These are phyloP conservation scores for Eudemis profundana DNA, from an alignment of 2,888 invertebrate species.

Conservation along the genomic window DNA sequence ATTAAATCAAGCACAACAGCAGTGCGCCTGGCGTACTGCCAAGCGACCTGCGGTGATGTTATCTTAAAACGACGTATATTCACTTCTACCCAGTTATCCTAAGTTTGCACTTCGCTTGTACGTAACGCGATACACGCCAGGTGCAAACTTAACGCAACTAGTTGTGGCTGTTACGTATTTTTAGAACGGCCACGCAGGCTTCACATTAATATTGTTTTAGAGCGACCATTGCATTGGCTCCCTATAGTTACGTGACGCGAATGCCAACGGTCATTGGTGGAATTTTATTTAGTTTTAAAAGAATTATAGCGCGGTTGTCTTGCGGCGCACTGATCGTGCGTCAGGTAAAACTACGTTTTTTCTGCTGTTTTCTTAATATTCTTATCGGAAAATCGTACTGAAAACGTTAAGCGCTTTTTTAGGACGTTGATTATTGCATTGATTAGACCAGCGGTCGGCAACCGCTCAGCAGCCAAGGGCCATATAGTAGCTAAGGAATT, in stretches of 20 bases:
- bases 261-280: slow-evolving; percentile 46
- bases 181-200: neutral
- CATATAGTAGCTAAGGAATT: too few species aligned
- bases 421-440: too few species aligned
- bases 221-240: slow-evolving; percentile 52
- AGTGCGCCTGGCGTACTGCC: slow-evolving; percentile 60
- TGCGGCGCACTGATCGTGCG: slow-evolving; percentile 1
- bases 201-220: slow-evolving; percentile 60
- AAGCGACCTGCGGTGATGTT: slow-evolving; percentile 47
- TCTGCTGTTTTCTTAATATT: too few species aligned
- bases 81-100: neutral
- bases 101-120: neutral
- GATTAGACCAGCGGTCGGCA: too few species aligned
- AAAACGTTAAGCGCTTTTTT: too few species aligned
- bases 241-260: slow-evolving; percentile 53
- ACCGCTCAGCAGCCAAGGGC: too few species aligned
- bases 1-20: slow-evolving; percentile 59
- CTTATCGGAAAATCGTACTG: too few species aligned
- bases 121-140: neutral
- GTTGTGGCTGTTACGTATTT: neutral
- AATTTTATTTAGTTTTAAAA: slow-evolving; percentile 31
- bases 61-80: slow-evolving; percentile 33
- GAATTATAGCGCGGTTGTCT: neutral
- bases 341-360: slow-evolving; percentile 4
- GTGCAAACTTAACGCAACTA: neutral